A percentile compares a stretch with the other conserved stretches of the same genome.
Evolutionary conservation across 2,113 vertebrate species (phyloP).

Genomic region (Hemiprocne comata): DNA sequence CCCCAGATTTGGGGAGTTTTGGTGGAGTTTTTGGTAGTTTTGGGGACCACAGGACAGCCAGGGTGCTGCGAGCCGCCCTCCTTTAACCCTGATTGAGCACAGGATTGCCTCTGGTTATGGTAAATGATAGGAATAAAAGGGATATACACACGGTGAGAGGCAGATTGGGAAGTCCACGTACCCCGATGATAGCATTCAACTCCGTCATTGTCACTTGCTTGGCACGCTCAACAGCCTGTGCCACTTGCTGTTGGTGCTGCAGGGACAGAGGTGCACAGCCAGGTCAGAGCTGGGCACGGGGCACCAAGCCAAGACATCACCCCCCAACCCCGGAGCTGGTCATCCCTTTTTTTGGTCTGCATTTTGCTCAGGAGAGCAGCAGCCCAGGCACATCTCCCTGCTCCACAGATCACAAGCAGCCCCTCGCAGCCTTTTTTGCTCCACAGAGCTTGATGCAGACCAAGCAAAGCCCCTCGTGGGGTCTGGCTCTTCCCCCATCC

Average conservation of each 20-base stretch:
- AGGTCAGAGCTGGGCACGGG: not conserved
- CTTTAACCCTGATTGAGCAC: conserved; percentile 49
- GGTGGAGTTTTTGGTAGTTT: too few relatives aligned
- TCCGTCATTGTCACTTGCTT: conserved; percentile 99
- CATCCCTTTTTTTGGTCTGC: accelerated
- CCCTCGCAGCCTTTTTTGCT: not conserved
- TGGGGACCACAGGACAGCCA: too few relatives aligned
- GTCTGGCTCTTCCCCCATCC: not conserved
- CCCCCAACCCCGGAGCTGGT: accelerated
- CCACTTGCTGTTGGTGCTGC: conserved; percentile 98
- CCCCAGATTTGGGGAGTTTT: not conserved
- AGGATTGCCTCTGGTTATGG: conserved; percentile 78
- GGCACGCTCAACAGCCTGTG: conserved; percentile 96
- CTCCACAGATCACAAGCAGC: not conserved
- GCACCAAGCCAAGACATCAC: accelerated
- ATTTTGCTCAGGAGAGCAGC: not conserved
- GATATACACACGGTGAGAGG: conserved; percentile 98
- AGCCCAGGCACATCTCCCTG: accelerated
- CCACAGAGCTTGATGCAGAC: accelerated
- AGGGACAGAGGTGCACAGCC: not conserved
- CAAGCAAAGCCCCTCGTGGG: not conserved
- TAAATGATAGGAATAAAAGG: conserved; percentile 90
- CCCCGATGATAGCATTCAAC: conserved; percentile 99
- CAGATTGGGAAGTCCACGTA: conserved; percentile 99
- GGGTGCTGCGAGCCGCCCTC: not conserved